phyloP scores from a whole-genome alignment of 2,888 invertebrate genomes.

The Ennomos quercinarius region DNA sequence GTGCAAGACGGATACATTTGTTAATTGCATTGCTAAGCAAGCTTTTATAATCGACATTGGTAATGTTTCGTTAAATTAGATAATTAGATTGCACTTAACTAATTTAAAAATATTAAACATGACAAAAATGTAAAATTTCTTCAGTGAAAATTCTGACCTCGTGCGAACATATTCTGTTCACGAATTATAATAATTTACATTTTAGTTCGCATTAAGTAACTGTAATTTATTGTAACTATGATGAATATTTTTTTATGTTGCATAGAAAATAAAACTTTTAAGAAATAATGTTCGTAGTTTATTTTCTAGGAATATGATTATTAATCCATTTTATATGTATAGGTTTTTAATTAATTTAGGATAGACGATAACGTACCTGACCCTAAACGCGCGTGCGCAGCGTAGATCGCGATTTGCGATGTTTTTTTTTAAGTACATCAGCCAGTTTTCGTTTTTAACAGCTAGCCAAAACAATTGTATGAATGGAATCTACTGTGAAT shows the following conservation, averaged over 20 bases:
- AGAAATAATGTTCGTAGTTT: slow-evolving; percentile 69
- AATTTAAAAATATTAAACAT: slow-evolving; percentile 56
- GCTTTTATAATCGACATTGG: slow-evolving; percentile 60
- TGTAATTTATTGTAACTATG: slow-evolving; percentile 85
- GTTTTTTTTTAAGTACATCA: no score
- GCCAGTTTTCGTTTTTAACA: no score
- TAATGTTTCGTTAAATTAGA: slow-evolving; percentile 62
- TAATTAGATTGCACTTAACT: slow-evolving; percentile 67
- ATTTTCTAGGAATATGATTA: background rate
- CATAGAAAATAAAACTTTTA: slow-evolving; percentile 85
- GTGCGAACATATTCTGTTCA: slow-evolving; percentile 65
- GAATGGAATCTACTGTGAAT: no score
- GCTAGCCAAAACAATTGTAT: no score
- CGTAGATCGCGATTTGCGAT: no score
- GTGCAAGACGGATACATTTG: slow-evolving; percentile 35
- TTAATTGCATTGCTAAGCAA: slow-evolving; percentile 60
- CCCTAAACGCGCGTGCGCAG: no score
- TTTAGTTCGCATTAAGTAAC: slow-evolving; percentile 82
- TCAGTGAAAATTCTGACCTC: slow-evolving; percentile 54
- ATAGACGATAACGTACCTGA: no score
- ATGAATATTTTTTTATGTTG: slow-evolving; percentile 86
- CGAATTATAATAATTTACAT: slow-evolving; percentile 75
- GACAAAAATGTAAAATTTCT: slow-evolving; percentile 62
- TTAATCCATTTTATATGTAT: no score
- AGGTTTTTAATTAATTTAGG: no score